These are phyloP conservation scores for Exocentrus adspersus DNA, from an alignment of 2,888 invertebrate species.

Conservation along the genomic window DNA sequence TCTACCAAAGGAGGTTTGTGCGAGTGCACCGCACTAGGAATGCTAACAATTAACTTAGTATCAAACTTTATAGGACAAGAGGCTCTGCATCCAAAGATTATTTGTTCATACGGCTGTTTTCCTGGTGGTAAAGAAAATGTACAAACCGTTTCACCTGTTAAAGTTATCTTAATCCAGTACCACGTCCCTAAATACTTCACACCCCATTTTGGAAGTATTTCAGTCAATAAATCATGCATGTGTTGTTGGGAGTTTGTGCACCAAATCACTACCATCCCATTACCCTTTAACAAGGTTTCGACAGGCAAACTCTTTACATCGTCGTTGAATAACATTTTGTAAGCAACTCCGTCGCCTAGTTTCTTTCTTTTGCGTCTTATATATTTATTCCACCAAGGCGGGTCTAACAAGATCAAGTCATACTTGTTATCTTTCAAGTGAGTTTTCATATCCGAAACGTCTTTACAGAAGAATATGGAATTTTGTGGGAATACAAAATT, in stretches of 20 bases:
- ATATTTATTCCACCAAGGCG: slow-evolving; percentile 97
- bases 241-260: slow-evolving; percentile 87
- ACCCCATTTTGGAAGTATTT: slow-evolving; percentile 84
- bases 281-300: slow-evolving; percentile 68
- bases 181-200: slow-evolving; percentile 77
- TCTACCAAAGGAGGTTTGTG: slow-evolving; percentile 93
- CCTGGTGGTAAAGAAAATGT: slow-evolving; percentile 70
- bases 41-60: slow-evolving; percentile 76
- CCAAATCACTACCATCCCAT: slow-evolving; percentile 86
- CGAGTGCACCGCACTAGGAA: slow-evolving; percentile 93
- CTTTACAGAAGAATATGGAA: slow-evolving; percentile 75
- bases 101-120: slow-evolving; percentile 90
- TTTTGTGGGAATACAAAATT: slow-evolving; percentile 74
- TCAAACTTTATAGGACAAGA: slow-evolving; percentile 56
- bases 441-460: slow-evolving; percentile 69
- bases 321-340: slow-evolving; percentile 82
- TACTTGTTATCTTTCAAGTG: slow-evolving; percentile 67
- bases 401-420: slow-evolving; percentile 89
- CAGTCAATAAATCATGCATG: slow-evolving; percentile 72
- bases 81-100: slow-evolving; percentile 70
- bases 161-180: slow-evolving; percentile 86
- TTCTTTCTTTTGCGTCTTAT: slow-evolving; percentile 81
- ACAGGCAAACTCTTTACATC: slow-evolving; percentile 79
- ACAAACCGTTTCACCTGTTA: slow-evolving; percentile 48
- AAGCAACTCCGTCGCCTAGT: slow-evolving; percentile 71